Evolutionary conservation across 2,888 invertebrate genomes (phyloP).

Genomic region (Peribatodes rhomboidaria): DNA sequence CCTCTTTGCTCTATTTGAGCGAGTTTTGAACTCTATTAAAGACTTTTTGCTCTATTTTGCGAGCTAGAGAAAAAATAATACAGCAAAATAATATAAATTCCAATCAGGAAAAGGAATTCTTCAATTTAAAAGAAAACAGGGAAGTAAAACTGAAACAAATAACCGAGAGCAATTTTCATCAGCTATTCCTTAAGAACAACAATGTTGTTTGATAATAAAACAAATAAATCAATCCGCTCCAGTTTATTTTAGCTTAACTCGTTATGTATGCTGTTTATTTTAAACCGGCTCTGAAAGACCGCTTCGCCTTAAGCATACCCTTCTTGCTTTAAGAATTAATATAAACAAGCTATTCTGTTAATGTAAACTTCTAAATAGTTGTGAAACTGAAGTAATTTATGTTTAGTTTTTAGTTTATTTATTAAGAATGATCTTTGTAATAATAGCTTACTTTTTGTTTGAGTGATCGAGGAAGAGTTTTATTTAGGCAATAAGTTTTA

Average conservation of each 20-base stretch:
- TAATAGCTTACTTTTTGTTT: constrained; percentile 18
- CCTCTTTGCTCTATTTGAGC: no score
- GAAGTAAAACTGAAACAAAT: constrained; percentile 31
- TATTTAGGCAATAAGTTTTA: not conserved
- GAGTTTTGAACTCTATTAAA: no score
- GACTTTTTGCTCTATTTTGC: no score
- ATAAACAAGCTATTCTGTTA: constrained; percentile 55
- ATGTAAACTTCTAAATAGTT: constrained; percentile 54
- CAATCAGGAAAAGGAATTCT: not conserved
- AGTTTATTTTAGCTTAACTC: constrained; percentile 58
- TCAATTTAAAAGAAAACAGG: constrained; percentile 22
- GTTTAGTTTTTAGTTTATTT: constrained; percentile 11
- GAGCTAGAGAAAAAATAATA: no score
- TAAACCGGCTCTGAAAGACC: constrained; percentile 44
- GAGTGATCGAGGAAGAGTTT: constrained; percentile 20
- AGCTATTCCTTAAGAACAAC: constrained; percentile 37
- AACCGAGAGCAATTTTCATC: constrained; percentile 36
- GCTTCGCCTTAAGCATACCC: constrained; percentile 16
- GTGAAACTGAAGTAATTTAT: constrained; percentile 43
- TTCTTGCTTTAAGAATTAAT: constrained; percentile 49
- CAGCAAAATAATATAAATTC: not conserved
- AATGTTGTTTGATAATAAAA: constrained; percentile 38
- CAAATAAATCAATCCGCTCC: constrained; percentile 44
- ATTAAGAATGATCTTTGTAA: constrained; percentile 20
- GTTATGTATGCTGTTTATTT: constrained; percentile 63